Base-by-base conservation (phyloP, 2,888 invertebrate species). In the Dyspetes luteomarginatus region DNA sequence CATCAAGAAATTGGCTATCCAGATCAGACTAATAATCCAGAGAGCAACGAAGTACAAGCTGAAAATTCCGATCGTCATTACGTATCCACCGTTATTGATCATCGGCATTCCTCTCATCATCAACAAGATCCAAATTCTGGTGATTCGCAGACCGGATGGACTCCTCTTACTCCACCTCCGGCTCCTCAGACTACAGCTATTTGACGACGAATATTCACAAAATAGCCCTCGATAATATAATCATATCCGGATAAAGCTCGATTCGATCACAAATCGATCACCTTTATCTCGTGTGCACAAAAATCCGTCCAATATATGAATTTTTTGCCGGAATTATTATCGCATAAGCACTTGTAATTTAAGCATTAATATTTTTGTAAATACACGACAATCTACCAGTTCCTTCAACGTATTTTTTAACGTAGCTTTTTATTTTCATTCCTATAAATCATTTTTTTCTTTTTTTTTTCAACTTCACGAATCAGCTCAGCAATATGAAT, bases 151-250 rank as follows among this genome's bases (percentile, higher is more conserved):
- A 75, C 77, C 43, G 79, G 72, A 50, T 90, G 91, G 90, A 89
- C 91, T 9, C 88, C 91, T 0, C 74, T 92, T 1, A 91, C 91
- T 0, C 90, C 91, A 30, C 89, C 92, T 0, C 90, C 91, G 0
- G 87, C 89, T 0, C 87, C 90, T 2, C 91, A 91, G 77, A 91
- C 91, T 2, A 90, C 91, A 3, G 91, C 91, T 67, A 91, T 91
- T 86, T 92, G 89, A 91, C 83, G 30, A 77, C 19, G 60, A 43
- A 43, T 17, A 48, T 26, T 62, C 26, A 22, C 19, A n/a, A 45
- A 55, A 58, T 83, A 73, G 72, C 24, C 48, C 22, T 68, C 64
- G 30, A 65, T 56, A 22, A n/a, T n/a, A n/a, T n/a, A n/a, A n/a
- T n/a, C 69, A 50, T 68, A 68, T 45, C 26, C 50, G n/a, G 24